Conservation (phyloP, 2,113 vertebrate species). For the Chloroceryle aenea region DNA sequence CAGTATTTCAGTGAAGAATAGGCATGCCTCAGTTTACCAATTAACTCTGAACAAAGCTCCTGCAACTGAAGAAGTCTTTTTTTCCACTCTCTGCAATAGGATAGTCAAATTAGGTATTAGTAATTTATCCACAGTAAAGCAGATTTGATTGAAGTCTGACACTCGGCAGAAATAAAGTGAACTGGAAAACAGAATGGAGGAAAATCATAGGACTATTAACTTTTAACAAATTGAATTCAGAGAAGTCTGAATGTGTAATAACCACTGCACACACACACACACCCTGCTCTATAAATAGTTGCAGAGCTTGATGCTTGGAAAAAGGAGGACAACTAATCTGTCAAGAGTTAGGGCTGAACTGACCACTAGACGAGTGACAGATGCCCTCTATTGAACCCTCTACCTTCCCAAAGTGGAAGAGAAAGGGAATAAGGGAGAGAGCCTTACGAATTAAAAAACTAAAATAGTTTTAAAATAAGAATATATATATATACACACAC, state of each 20-base stretch:
- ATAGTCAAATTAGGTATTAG: not conserved
- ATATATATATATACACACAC: too few relatives aligned
- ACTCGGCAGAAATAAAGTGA: slow-evolving; percentile 2
- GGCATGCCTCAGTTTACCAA: not conserved
- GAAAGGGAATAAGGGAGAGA: too few relatives aligned
- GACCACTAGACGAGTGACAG: too few relatives aligned
- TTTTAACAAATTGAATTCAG: not conserved
- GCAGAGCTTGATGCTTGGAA: not conserved
- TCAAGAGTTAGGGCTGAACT: too few relatives aligned
- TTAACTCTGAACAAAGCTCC: not conserved
- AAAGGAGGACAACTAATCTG: not conserved
- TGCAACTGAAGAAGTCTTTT: not conserved
- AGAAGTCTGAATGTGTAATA: not conserved
- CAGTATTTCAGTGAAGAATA: not conserved
- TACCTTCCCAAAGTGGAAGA: too few relatives aligned
- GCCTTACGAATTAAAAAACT: too few relatives aligned
- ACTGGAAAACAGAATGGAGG: not conserved
- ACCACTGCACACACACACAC: too few relatives aligned
- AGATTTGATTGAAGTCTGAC: not conserved
- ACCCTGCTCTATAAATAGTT: not conserved
- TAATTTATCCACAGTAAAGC: not conserved
- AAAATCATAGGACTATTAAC: not conserved
- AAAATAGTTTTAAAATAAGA: too few relatives aligned
- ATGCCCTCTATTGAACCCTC: too few relatives aligned
- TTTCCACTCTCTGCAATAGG: not conserved